Evolutionary conservation across 1,140 invertebrate genomes (phyloP).

Genomic region (Drosophila melanica): DNA sequence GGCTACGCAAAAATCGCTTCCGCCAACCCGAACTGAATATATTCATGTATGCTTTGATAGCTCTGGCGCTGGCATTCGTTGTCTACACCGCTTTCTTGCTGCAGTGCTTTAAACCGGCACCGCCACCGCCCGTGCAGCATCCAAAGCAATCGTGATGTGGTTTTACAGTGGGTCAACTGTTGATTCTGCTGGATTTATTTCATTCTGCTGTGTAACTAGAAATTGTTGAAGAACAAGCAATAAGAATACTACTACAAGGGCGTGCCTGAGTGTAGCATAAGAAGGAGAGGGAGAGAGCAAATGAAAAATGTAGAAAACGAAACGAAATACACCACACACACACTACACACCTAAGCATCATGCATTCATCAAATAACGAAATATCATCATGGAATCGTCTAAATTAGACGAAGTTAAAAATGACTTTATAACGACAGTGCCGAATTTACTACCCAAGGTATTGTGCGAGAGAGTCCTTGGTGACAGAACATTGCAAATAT

Average conservation of each 20-base stretch:
- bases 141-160: constrained; percentile 80
- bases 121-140: constrained; percentile 84
- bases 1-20: constrained; percentile 96
- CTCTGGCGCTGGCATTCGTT: constrained; percentile 92
- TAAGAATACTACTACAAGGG: constrained; percentile 38
- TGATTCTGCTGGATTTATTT: constrained; percentile 10
- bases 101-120: constrained; percentile 92
- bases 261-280: constrained; percentile 40
- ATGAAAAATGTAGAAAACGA: constrained; percentile 35
- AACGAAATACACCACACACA: constrained; percentile 23
- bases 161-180: neutral
- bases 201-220: constrained; percentile 5
- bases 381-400: constrained; percentile 70
- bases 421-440: constrained; percentile 33
- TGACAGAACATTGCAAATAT: constrained; percentile 46
- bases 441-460: constrained; percentile 41
- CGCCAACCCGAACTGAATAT: constrained; percentile 96
- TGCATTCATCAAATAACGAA: constrained; percentile 35
- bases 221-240: constrained; percentile 37
- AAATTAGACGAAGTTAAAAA: constrained; percentile 75
- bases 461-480: constrained; percentile 36
- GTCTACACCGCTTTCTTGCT: constrained; percentile 95
- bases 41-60: constrained; percentile 96
- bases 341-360: constrained; percentile 35
- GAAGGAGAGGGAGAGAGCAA: constrained; percentile 26